These are phyloP conservation scores for Chunga burmeisteri DNA, from an alignment of 2,113 vertebrate species.

Conservation along the genomic window DNA sequence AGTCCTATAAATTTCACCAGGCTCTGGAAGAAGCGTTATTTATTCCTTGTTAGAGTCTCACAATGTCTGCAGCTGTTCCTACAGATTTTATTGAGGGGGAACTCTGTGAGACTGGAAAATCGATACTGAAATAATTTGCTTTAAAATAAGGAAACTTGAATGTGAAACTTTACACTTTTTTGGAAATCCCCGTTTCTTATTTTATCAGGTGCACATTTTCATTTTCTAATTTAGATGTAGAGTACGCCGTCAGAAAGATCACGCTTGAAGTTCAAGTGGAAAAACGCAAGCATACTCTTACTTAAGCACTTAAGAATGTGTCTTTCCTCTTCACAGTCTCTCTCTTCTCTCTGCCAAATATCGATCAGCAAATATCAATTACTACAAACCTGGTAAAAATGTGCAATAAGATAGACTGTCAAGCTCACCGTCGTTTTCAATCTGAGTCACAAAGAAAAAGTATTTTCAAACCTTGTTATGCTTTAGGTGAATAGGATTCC, in stretches of 20 bases:
- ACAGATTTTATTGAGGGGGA: background rate
- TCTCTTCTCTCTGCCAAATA: slow-evolving; percentile 31
- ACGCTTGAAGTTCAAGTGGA: background rate
- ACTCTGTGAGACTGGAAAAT: background rate
- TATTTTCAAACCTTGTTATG: background rate
- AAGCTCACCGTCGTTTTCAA: background rate
- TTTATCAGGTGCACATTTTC: slow-evolving; percentile 8
- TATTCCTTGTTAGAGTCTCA: slow-evolving; percentile 52
- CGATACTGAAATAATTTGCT: background rate
- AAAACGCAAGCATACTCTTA: slow-evolving; percentile 9
- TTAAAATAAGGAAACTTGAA: background rate
- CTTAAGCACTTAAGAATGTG: slow-evolving; percentile 22
- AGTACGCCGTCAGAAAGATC: background rate
- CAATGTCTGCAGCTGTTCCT: slow-evolving; percentile 45
- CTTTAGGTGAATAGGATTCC: slow-evolving; percentile 5
- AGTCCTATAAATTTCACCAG: slow-evolving; percentile 35
- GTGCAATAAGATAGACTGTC: background rate
- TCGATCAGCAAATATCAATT: background rate
- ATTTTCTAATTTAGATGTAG: background rate
- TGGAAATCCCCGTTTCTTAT: background rate
- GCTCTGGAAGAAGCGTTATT: slow-evolving; percentile 8
- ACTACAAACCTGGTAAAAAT: background rate
- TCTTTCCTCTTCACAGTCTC: background rate
- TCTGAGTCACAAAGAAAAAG: background rate
- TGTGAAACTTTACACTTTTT: background rate